Evolutionary conservation across 2,888 invertebrate species (phyloP), one percentile per base, ranked within the genome.

Genomic region (Andrena bicolor): DNA sequence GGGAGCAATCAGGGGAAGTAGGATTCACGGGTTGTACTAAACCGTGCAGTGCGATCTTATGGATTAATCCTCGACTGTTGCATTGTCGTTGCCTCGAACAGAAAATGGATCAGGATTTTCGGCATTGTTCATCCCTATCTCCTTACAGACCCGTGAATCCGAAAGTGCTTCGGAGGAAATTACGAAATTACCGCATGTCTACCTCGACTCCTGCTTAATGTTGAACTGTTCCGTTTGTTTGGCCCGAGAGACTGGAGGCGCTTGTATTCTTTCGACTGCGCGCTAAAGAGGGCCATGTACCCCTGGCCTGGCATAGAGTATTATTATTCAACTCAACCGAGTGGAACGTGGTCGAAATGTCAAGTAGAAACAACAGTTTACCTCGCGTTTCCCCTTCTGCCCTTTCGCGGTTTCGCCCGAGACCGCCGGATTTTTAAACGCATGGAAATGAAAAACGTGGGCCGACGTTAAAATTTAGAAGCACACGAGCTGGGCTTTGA

Each of bases 21-120:
- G 81, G 70, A 76, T 72, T 66, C 81, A 63, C 81, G 68, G 58
- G 58, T 81, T 80, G 81, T 66, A 71, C 58, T 53, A 32, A 68
- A 70, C 63, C 82, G n/a, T 71, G 75, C 66, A 65, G 70, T 69
- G 60, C 68, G 71, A 63, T 76, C 65, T 72, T 82, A 60, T 41
- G 82, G 76, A 73, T 82, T 73, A 82, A 82, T 81, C 48, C 82
- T 20, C 51, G 32, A 68, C 60, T 64, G 65, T 56, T 56, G 49
- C 65, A 76, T 82, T 81, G 72, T 76, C 53, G n/a, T 2, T 23
- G 32, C 13, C 26, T 30, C 72, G 63, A 64, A 68, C 56, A 28
- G 81, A 81, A 76, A 75, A 72, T 64, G 66, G 81, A 72, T 68
- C 63, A 63, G 63, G 66, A 80, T 74, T 80, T 80, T 82, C 74